These are phyloP conservation scores for Drosophila kurseongensis DNA, from an alignment of 1,140 invertebrate genomes.

Conservation along the genomic window DNA sequence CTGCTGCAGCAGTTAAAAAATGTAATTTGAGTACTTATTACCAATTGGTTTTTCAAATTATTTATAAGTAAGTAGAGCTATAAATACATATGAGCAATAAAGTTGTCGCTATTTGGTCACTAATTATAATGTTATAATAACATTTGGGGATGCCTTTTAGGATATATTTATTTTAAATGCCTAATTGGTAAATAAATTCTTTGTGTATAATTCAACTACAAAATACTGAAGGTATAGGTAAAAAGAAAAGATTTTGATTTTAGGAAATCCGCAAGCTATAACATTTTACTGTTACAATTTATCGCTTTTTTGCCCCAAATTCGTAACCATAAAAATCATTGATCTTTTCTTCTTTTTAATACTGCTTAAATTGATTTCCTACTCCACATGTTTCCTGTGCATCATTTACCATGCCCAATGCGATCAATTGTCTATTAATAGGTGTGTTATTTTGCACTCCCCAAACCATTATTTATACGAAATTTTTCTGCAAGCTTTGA, in stretches of 20 bases:
- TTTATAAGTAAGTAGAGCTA: background rate
- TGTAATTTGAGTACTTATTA: conserved; percentile 4
- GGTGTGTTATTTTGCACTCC: conserved; percentile 12
- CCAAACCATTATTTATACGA: background rate
- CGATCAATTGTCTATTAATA: conserved; percentile 24
- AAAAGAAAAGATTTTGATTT: background rate
- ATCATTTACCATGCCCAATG: conserved; percentile 20
- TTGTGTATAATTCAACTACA: background rate
- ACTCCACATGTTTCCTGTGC: conserved; percentile 37
- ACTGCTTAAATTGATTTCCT: conserved; percentile 39
- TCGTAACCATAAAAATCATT: conserved; percentile 1
- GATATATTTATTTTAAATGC: no score
- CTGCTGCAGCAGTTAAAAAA: background rate
- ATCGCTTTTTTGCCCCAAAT: conserved; percentile 14
- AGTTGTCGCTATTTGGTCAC: background rate
- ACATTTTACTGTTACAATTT: background rate
- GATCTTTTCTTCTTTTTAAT: conserved; percentile 13
- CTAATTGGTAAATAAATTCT: background rate
- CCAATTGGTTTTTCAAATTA: background rate
- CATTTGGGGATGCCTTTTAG: no score
- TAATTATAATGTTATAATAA: background rate
- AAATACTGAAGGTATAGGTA: background rate
- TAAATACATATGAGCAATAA: background rate
- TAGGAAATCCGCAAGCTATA: background rate
- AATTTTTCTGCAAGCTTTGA: conserved; percentile 56